These are phyloP conservation scores for Cyprinella venusta DNA, from an alignment of 2,797 vertebrate species.

Conservation along the genomic window DNA sequence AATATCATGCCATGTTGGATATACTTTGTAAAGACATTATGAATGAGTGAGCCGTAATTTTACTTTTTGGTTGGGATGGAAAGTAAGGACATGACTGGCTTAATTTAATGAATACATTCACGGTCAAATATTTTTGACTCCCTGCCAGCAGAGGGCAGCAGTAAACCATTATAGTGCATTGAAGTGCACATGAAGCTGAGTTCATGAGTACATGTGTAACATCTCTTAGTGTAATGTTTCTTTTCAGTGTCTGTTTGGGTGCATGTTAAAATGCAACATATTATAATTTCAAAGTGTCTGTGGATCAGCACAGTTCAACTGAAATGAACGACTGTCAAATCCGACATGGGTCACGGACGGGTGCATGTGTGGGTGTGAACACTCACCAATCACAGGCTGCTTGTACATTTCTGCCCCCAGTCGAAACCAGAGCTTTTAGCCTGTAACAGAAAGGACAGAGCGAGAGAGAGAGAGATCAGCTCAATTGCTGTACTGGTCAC, in stretches of 20 bases:
- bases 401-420: conserved; percentile 95
- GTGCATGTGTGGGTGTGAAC: background rate
- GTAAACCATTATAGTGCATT: conserved; percentile 1
- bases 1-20: background rate
- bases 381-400: conserved; percentile 98
- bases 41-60: background rate
- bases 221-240: background rate
- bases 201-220: background rate
- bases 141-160: conserved; percentile 71
- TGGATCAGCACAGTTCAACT: conserved; percentile 4
- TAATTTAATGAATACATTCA: background rate
- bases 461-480: conserved; percentile 62
- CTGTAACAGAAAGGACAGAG: conserved; percentile 71
- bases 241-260: background rate
- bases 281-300: background rate
- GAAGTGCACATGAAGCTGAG: background rate
- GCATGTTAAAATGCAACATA: background rate
- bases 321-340: conserved; percentile 21
- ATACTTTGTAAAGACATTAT: background rate
- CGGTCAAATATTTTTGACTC: background rate
- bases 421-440: conserved; percentile 95
- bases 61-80: background rate
- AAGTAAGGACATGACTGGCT: background rate
- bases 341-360: background rate
- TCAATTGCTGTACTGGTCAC: conserved; percentile 60